phyloP scores from a whole-genome alignment of 1,140 invertebrate species.

The Hylaeus anthracinus region DNA sequence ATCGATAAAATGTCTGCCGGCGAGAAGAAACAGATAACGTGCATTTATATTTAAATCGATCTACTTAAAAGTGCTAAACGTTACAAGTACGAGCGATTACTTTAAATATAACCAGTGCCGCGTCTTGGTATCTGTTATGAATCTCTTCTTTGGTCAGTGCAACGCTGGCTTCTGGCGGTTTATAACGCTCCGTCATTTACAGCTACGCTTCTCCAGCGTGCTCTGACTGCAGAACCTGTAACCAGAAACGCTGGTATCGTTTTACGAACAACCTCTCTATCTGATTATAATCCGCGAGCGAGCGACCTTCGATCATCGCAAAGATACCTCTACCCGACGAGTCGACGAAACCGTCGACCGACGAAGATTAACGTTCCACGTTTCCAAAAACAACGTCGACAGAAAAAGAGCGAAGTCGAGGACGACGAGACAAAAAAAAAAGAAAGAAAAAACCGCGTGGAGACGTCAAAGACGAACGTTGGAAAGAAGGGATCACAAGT shows the following conservation, averaged over 20 bases:
- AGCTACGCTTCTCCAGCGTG: conserved; percentile 9
- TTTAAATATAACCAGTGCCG: conserved; percentile 73
- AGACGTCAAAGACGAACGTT: conserved; percentile 45
- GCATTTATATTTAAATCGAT: background rate
- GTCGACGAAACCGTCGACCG: conserved; percentile 38
- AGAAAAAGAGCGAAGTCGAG: background rate
- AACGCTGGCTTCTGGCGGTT: conserved; percentile 64
- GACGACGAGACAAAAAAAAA: background rate
- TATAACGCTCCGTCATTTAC: conserved; percentile 74
- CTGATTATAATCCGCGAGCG: background rate
- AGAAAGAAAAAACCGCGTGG: background rate
- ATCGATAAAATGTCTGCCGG: background rate
- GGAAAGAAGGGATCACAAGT: conserved; percentile 43
- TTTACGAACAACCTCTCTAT: background rate
- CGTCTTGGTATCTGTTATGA: conserved; percentile 74
- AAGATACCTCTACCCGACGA: background rate
- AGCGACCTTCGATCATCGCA: background rate
- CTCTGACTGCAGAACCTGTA: conserved; percentile 34
- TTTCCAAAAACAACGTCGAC: background rate
- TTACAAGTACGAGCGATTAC: conserved; percentile 55
- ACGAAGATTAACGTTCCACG: background rate
- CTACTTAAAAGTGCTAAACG: background rate
- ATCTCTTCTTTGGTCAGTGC: conserved; percentile 69
- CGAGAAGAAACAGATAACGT: background rate
- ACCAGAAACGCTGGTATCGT: conserved; percentile 8